Base-by-base conservation (phyloP, 2,113 vertebrate species). In the Dipodomys stephensi region DNA sequence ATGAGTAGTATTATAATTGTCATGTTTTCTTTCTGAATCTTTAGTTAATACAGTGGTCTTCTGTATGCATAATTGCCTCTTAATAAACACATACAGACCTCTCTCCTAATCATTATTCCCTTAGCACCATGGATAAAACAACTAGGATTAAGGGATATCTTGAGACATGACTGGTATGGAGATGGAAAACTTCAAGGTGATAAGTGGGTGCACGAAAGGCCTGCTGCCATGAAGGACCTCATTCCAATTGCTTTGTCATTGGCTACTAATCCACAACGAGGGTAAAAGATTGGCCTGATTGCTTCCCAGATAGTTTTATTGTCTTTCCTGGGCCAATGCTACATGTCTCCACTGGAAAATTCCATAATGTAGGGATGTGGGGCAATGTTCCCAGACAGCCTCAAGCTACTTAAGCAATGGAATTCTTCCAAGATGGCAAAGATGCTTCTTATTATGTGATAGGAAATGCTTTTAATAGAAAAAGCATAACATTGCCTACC, bases 291-390 rank as follows among this genome's bases (percentile, higher is more conserved):
- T 68, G n/a, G 2, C 4, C 7, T 5, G 7, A 2, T 0, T 23
- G 20, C 23, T n/a, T 89, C 19, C 49, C 4, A 15, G 20, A 4
- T 39, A 23, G 1, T 25, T 20, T 88, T 16, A 76, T 76, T 60
- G 27, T 46, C 18, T 80, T 16, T 46, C 78, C 73, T 23, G 19
- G 32, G 22, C 19, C 32, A 87, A 25, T 1, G 25, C 2, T 57
- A 2, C 3, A 7, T 25, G 9, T 73, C 49, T 87, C 19, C n/a
- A 57, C 6, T 0, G 28, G 19, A 9, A 67, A 27, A 23, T 28
- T 7, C 12, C 10, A 2, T 4, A 76, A 35, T 9, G 39, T 0
- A 39, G 25, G 12, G 5, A 69, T 7, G 11, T 4, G 15, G 10
- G 28, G 1, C 23, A 39, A 2, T 13, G 3, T 64, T 19, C 25